Conservation (phyloP, 92 coral and sea anemone species). For the Epizoanthus stellaris region DNA sequence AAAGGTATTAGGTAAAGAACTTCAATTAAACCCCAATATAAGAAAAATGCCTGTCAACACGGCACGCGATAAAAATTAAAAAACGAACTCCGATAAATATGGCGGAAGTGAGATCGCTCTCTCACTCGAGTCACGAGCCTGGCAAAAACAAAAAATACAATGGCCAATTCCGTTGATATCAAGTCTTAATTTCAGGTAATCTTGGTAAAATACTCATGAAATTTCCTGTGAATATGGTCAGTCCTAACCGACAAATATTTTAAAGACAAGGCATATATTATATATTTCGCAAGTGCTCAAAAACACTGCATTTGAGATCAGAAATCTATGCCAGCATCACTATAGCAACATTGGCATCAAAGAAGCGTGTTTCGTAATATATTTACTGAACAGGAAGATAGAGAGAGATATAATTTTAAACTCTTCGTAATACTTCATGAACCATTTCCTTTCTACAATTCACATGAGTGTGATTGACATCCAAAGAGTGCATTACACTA, state of each 20-base stretch:
- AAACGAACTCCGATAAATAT: slow-evolving; percentile 10
- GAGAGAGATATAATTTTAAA: not conserved
- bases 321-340: slow-evolving; percentile 14
- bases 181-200: slow-evolving; percentile 20
- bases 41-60: slow-evolving; percentile 30
- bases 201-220: slow-evolving; percentile 8
- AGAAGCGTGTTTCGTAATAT: slow-evolving; percentile 7
- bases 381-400: slow-evolving; percentile 1
- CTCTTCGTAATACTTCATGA: too few relatives aligned
- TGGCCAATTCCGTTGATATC: slow-evolving; percentile 11
- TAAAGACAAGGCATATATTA: slow-evolving; percentile 6
- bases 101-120: slow-evolving; percentile 5
- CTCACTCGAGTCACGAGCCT: not conserved
- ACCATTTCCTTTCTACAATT: not conserved
- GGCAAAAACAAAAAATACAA: not conserved
- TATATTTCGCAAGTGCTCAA: not conserved
- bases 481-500: not conserved
- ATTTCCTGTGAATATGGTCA: not conserved
- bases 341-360: slow-evolving; percentile 38
- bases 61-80: slow-evolving; percentile 30
- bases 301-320: not conserved
- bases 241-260: not conserved
- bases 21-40: slow-evolving; percentile 40
- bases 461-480: not conserved
- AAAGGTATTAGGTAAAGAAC: slow-evolving; percentile 31